Base-by-base conservation (phyloP, 2,797 vertebrate genomes). In the Furcifer pardalis region DNA sequence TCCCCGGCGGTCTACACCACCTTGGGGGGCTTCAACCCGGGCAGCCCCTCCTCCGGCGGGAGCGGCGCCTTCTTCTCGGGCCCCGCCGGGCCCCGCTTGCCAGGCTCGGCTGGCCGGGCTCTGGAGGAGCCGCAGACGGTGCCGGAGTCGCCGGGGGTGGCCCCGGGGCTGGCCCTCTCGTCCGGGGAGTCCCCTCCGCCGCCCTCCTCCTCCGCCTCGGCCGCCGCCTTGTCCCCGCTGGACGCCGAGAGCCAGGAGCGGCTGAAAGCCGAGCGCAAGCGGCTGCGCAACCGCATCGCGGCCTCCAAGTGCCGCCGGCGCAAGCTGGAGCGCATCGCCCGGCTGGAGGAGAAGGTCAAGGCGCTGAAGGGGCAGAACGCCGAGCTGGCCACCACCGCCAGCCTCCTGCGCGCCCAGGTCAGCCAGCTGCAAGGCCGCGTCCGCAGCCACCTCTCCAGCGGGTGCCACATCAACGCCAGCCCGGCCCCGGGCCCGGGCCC, bases 291-390 rank as follows among this genome's bases (percentile, higher is more conserved):
- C 88, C 97, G 97, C 74, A 98, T 98, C 15, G 97, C 97, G 0
- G 97, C 97, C 3, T 98, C 97, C 78, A 98, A 98, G 91, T 98
- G 97, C 88, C 97, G 97, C 46, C 97, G 97, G 89, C 93, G 97
- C 79, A 98, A 98, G 89, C 95, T 98, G 91, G 97, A 98, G 93
- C 93, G 97, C 42, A 98, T 98, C 86, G 97, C 97, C 0, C 95
- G 97, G 1, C 94, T 98, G 88, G 97, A 98, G 90, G 97, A 98
- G 90, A 98, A 97, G 83, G 97, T 98, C 77, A 97, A 97, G 92
- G 96, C 96, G 52, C 96, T 98, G 44, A 98, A 98, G 92, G 96
- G 88, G 40, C 97, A 97, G 93, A 98, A 98, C 95, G 96, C 96
- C 0, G 97, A 98, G 93, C 93, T 98, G 91, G 97, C 97, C 32